Evolutionary conservation across 2,888 invertebrate genomes (phyloP), one percentile per base, ranked within the genome.

Genomic region (Trisateles emortualis): DNA sequence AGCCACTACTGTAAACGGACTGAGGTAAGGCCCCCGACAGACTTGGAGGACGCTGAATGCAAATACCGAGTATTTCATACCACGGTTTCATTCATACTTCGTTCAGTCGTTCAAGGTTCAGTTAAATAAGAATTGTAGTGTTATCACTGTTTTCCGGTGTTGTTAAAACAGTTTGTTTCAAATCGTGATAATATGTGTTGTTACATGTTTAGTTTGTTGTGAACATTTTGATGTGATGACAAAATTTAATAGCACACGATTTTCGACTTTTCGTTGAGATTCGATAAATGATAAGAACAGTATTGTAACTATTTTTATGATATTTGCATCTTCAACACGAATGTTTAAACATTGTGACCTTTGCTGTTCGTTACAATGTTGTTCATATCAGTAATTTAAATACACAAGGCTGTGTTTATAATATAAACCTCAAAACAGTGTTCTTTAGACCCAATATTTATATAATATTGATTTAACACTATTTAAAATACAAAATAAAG

Each of bases 1-100:
- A 88, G 85, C 84, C 83, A 73, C 70, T 74, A 75, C 64, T 74
- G 83, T 83, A 78, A 78, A 77, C 74, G 64, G 56, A 65, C 61
- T 58, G 63, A 76, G 74, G 78, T 74, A 74, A 77, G 75, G 78
- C 76, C 68, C 67, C 68, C 62, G 59, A 59, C 59, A 64, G 51
- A 74, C 69, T 58, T 65, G 73, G 75, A 80, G 79, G 81, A 82
- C 79, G 73, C 56, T 59, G 51, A 65, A 78, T 77, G 76, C 74
- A 81, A 79, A 83, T 77, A 74, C 57, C 69, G 61, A 48, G 58
- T 71, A 61, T 65, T 72, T 83, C 78, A 81, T 74, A 72, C 62
- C 46, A 61, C 50, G 38, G 43, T 67, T 56, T 59, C 67, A 69
- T 69, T 69, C 71, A 69, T 52, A 59, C 43, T 8, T 17, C 16